Conservation (phyloP, 1,140 invertebrate species). For the Drosophila trapezifrons region DNA sequence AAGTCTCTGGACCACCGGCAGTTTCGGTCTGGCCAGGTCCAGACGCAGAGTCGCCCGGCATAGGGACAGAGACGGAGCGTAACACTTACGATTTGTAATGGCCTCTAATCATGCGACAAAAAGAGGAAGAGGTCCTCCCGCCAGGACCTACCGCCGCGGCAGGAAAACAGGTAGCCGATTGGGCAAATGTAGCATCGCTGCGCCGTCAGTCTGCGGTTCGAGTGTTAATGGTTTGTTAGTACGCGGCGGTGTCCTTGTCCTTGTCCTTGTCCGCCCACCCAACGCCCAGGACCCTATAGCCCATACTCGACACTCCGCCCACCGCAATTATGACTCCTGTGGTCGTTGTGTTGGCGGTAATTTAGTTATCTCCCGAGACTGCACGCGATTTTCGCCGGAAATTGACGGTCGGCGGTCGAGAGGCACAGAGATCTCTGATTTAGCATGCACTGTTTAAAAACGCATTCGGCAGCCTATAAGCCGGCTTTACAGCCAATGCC, state of each 20-base stretch:
- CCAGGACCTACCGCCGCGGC: conserved; percentile 64
- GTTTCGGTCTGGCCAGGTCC: conserved; percentile 32
- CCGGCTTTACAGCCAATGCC: conserved; percentile 47
- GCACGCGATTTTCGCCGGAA: conserved; percentile 67
- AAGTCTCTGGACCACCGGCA: conserved; percentile 51
- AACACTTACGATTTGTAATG: conserved; percentile 82
- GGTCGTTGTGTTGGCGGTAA: conserved; percentile 50
- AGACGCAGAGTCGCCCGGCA: conserved; percentile 32
- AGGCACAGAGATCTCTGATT: conserved; percentile 75
- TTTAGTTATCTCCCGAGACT: conserved; percentile 68
- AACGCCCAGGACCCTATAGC: not conserved
- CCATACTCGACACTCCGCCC: not conserved
- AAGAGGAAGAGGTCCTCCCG: conserved; percentile 14
- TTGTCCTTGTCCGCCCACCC: conserved; percentile 10
- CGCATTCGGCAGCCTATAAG: conserved; percentile 70
- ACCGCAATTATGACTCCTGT: conserved; percentile 62
- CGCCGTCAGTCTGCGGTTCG: conserved; percentile 65
- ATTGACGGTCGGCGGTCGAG: conserved; percentile 54
- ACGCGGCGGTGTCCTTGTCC: conserved; percentile 41
- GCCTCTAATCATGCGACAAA: conserved; percentile 76
- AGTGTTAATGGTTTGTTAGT: conserved; percentile 82
- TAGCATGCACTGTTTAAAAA: conserved; percentile 79
- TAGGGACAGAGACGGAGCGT: conserved; percentile 45
- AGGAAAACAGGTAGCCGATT: conserved; percentile 59
- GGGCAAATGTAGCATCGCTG: conserved; percentile 4